Evolutionary conservation across 2,113 vertebrate species (phyloP).

Genomic region (Ramphastos sulfuratus): DNA sequence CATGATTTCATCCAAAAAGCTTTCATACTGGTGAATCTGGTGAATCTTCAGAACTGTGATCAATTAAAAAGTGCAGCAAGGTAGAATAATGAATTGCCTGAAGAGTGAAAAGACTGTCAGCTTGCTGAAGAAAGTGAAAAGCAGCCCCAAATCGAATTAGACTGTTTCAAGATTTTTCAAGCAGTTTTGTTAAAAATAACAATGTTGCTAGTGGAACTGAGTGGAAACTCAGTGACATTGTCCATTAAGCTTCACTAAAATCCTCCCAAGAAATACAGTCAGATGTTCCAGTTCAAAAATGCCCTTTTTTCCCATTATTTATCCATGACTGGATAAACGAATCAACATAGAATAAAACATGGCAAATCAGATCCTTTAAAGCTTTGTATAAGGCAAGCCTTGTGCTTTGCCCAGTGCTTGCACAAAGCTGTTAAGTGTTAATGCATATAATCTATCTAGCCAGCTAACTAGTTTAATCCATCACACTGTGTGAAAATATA

Average conservation of each 20-base stretch:
- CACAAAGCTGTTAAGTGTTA: conserved; percentile 71
- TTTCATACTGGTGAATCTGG: neutral
- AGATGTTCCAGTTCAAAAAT: conserved; percentile 52
- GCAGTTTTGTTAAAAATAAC: neutral
- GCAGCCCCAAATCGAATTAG: neutral
- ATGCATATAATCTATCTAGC: conserved; percentile 75
- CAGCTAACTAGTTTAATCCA: conserved; percentile 81
- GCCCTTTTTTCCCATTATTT: conserved; percentile 44
- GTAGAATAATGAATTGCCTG: neutral
- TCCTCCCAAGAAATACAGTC: conserved; percentile 22
- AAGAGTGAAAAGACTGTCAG: neutral
- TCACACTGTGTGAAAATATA: conserved; percentile 71
- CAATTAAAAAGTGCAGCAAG: neutral
- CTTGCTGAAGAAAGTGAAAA: neutral
- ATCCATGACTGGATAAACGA: conserved; percentile 9
- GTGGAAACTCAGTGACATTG: neutral
- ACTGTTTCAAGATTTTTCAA: conserved; percentile 23
- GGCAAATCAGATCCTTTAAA: conserved; percentile 52
- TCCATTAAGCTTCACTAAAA: conserved; percentile 6
- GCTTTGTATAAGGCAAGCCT: conserved; percentile 41
- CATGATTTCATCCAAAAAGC: neutral
- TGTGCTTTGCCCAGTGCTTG: conserved; percentile 49
- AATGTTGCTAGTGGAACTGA: neutral
- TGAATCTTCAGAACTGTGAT: neutral
- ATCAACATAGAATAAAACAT: conserved; percentile 30